Conservation (phyloP, 2,888 invertebrate species). For the Eucera pruinosa region DNA sequence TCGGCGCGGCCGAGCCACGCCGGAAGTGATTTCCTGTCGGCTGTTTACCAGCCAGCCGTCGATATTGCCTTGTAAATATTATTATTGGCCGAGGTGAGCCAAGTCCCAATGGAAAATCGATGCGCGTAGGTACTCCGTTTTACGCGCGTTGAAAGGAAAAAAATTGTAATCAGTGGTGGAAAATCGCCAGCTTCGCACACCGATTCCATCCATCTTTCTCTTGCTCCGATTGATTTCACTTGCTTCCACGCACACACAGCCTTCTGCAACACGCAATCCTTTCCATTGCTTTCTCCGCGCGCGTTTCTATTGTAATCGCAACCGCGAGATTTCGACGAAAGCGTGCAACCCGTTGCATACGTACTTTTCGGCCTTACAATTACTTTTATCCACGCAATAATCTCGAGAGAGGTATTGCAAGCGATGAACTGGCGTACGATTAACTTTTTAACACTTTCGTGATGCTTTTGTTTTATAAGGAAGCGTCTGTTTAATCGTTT, state of each 20-base stretch:
- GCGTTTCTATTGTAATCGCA: conserved; percentile 31
- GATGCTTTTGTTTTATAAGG: too few relatives aligned
- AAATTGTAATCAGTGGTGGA: not conserved
- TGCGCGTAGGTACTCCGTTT: too few relatives aligned
- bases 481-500: too few relatives aligned
- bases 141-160: not conserved
- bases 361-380: too few relatives aligned
- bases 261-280: conserved; percentile 20
- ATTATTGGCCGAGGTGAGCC: conserved; percentile 20
- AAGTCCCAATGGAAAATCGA: conserved; percentile 1
- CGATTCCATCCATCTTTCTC: not conserved
- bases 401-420: too few relatives aligned
- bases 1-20: conserved; percentile 17
- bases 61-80: conserved; percentile 42
- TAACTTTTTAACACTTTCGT: too few relatives aligned
- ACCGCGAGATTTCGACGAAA: conserved; percentile 3
- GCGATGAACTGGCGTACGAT: too few relatives aligned
- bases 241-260: not conserved
- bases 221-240: conserved; percentile 29
- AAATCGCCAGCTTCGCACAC: not conserved
- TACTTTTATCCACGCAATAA: too few relatives aligned
- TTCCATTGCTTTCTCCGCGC: conserved; percentile 41
- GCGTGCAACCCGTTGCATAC: conserved; percentile 16
- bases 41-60: conserved; percentile 42
- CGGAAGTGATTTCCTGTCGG: conserved; percentile 61